These are phyloP conservation scores for Lysandra coridon DNA, from an alignment of 2,888 invertebrate species.

Conservation along the genomic window DNA sequence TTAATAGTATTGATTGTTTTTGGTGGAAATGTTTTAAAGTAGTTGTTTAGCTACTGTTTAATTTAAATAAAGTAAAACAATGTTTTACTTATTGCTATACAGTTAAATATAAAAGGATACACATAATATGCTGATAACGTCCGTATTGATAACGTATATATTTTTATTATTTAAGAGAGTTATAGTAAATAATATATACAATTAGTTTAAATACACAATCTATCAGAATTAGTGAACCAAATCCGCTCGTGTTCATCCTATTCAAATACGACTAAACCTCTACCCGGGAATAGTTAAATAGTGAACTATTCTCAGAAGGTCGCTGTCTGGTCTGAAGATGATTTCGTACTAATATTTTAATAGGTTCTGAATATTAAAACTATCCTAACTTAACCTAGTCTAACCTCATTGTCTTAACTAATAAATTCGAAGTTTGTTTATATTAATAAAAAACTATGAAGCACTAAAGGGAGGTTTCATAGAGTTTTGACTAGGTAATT, in stretches of 20 bases:
- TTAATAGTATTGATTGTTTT: too few relatives aligned
- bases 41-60: too few relatives aligned
- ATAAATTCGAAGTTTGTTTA: too few relatives aligned
- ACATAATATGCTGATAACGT: too few relatives aligned
- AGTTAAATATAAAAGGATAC: too few relatives aligned
- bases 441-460: background rate
- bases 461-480: background rate
- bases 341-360: background rate
- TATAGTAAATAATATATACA: background rate
- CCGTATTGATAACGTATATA: too few relatives aligned
- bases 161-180: background rate
- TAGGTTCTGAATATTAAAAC: background rate
- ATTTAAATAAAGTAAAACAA: too few relatives aligned
- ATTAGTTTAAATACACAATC: background rate
- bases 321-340: background rate
- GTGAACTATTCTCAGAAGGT: background rate
- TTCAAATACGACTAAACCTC: slow-evolving; percentile 1
- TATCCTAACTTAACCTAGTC: background rate
- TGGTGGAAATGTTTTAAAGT: too few relatives aligned
- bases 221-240: background rate
- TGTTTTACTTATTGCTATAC: too few relatives aligned
- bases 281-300: slow-evolving; percentile 11
- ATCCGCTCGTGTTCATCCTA: background rate
- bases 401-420: too few relatives aligned
- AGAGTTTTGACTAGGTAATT: background rate